Evolutionary conservation across 1,140 invertebrate genomes (phyloP).

Genomic region (Dreissena rostriformis): DNA sequence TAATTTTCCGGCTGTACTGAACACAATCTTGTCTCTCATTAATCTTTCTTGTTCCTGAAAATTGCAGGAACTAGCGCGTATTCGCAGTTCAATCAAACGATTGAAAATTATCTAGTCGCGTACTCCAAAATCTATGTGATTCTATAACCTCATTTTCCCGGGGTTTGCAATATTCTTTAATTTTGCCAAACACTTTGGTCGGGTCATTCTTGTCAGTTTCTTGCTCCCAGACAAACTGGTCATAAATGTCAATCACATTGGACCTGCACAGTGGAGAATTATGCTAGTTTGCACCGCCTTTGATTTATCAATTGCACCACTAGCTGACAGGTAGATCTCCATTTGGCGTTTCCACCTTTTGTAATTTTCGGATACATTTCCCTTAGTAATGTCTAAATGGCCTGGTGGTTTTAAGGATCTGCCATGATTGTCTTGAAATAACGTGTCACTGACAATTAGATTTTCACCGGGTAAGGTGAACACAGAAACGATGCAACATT

Average conservation of each 20-base stretch:
- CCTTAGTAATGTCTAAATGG: constrained; percentile 15
- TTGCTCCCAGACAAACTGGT: constrained; percentile 14
- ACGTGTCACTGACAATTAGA: too few species aligned
- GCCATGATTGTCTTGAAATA: constrained; percentile 4
- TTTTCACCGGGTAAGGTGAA: too few species aligned
- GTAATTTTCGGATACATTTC: constrained; percentile 25
- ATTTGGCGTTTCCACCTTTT: constrained; percentile 22
- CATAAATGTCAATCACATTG: constrained; percentile 26
- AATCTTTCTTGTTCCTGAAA: constrained; percentile 29
- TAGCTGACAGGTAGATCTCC: constrained; percentile 26
- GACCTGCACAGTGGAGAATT: constrained; percentile 30
- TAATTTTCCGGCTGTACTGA: constrained; percentile 8
- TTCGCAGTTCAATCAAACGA: constrained; percentile 37
- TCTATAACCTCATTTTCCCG: constrained; percentile 41
- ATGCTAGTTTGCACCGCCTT: constrained; percentile 7
- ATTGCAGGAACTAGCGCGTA: constrained; percentile 31
- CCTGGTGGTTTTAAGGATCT: constrained; percentile 7
- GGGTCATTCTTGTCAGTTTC: constrained; percentile 28
- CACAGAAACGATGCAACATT: too few species aligned
- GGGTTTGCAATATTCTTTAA: constrained; percentile 39
- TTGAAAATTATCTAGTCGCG: constrained; percentile 3
- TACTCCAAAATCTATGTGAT: constrained; percentile 44
- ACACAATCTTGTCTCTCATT: constrained; percentile 38
- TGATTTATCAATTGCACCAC: constrained; percentile 20
- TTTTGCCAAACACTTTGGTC: constrained; percentile 21